phyloP scores from a whole-genome alignment of 2,113 vertebrate species.

The Hippocampus barbouri region DNA sequence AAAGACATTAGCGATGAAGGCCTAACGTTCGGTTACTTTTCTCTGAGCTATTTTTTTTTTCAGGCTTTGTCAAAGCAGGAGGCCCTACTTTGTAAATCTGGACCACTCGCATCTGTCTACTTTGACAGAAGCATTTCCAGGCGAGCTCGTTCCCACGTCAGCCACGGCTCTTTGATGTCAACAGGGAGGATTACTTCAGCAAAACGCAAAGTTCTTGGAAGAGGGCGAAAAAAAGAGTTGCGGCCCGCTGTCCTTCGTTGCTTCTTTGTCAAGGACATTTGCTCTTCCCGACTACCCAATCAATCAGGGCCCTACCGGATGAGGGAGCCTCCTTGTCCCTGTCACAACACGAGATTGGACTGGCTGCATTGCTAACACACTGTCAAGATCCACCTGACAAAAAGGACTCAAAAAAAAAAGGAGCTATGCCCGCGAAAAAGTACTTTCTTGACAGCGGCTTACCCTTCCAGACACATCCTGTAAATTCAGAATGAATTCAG shows the following conservation, averaged over 20 bases:
- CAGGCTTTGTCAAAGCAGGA: conserved; percentile 17
- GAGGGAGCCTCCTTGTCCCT: conserved; percentile 62
- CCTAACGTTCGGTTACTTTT: conserved; percentile 22
- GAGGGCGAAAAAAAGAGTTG: conserved; percentile 29
- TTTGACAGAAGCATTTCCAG: conserved; percentile 52
- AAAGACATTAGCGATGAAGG: conserved; percentile 13
- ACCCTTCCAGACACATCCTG: not conserved
- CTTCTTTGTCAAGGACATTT: conserved; percentile 61
- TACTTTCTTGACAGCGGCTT: conserved; percentile 2
- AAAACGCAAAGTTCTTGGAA: conserved; percentile 46
- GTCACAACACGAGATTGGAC: conserved; percentile 65
- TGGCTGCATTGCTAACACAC: conserved; percentile 45
- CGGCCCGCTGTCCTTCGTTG: conserved; percentile 48
- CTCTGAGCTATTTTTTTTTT: conserved; percentile 6
- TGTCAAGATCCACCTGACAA: conserved; percentile 47
- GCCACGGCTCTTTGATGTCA: conserved; percentile 42
- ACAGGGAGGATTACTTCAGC: conserved; percentile 46
- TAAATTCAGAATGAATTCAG: not conserved
- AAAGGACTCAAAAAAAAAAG: conserved; percentile 34
- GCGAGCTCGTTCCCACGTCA: conserved; percentile 37
- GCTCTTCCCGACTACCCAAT: conserved; percentile 62
- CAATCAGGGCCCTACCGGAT: conserved; percentile 67
- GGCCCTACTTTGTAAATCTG: conserved; percentile 36
- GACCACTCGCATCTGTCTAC: conserved; percentile 37
- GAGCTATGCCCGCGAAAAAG: conserved; percentile 24